phyloP scores from a whole-genome alignment of 2,888 invertebrate species.

The Creontiades dilutus region DNA sequence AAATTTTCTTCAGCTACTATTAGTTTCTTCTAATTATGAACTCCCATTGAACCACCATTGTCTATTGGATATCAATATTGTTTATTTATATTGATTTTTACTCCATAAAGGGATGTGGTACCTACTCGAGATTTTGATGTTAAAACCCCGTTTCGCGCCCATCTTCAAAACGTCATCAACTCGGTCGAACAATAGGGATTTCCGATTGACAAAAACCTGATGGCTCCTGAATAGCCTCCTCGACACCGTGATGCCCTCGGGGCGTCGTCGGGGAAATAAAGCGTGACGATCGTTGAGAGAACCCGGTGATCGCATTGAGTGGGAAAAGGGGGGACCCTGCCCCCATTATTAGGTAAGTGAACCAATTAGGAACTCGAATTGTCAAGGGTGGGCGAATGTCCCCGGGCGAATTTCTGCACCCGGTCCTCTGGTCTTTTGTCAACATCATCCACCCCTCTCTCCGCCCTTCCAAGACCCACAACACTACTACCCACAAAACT shows the following conservation, averaged over 20 bases:
- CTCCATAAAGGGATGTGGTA: too few species aligned
- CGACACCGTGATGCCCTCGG: slow-evolving; percentile 31
- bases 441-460: background rate
- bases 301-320: slow-evolving; percentile 59
- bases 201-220: slow-evolving; percentile 54
- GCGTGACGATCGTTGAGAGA: slow-evolving; percentile 61
- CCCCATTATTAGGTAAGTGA: slow-evolving; percentile 68
- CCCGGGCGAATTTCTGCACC: slow-evolving; percentile 61
- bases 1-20: too few species aligned
- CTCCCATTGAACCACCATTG: too few species aligned
- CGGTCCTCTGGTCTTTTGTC: slow-evolving; percentile 58
- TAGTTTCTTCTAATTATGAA: too few species aligned
- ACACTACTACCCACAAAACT: too few species aligned
- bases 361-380: slow-evolving; percentile 61
- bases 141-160: background rate
- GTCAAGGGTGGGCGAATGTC: slow-evolving; percentile 51
- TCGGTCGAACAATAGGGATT: slow-evolving; percentile 10
- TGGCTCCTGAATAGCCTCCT: slow-evolving; percentile 64
- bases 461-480: too few species aligned
- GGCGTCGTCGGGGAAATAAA: slow-evolving; percentile 58
- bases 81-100: too few species aligned
- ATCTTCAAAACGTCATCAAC: slow-evolving; percentile 23
- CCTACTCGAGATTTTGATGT: too few species aligned
- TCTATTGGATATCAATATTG: too few species aligned
- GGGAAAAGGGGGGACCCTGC: slow-evolving; percentile 23